phyloP scores from a whole-genome alignment of 2,888 invertebrate species.

The Tetranychus truncatus region DNA sequence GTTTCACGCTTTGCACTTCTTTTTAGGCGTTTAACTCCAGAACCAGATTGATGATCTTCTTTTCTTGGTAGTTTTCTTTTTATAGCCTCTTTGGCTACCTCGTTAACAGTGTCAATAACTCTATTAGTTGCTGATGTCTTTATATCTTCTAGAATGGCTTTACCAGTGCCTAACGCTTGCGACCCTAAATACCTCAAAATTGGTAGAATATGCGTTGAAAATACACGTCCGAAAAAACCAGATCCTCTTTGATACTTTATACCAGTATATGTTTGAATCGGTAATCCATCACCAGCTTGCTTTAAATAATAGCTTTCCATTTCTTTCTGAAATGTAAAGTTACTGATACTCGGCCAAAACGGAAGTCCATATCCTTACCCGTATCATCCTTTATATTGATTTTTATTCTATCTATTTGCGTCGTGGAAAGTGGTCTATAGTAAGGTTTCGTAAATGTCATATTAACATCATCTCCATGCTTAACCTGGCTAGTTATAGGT shows the following conservation, averaged over 20 bases:
- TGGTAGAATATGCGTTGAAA: not conserved
- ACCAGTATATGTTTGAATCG: not conserved
- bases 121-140: no score
- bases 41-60: no score
- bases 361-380: no score
- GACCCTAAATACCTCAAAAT: not conserved
- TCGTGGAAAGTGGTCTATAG: not conserved
- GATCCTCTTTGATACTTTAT: constrained; percentile 14
- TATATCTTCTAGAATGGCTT: not conserved
- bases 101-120: no score
- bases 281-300: constrained; percentile 10
- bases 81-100: no score
- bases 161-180: not conserved
- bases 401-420: no score
- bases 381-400: no score
- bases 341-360: no score
- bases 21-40: not conserved
- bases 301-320: not conserved
- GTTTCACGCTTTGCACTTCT: not conserved
- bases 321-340: no score
- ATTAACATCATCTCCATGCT: not conserved
- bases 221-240: constrained; percentile 11
- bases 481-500: not conserved
- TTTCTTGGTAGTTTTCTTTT: no score
- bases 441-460: not conserved